A percentile compares a stretch with the other conserved stretches of the same genome.
These are phyloP conservation scores for Leptonema lineaticorne DNA, from an alignment of 1,140 invertebrate species.

Conservation along the genomic window DNA sequence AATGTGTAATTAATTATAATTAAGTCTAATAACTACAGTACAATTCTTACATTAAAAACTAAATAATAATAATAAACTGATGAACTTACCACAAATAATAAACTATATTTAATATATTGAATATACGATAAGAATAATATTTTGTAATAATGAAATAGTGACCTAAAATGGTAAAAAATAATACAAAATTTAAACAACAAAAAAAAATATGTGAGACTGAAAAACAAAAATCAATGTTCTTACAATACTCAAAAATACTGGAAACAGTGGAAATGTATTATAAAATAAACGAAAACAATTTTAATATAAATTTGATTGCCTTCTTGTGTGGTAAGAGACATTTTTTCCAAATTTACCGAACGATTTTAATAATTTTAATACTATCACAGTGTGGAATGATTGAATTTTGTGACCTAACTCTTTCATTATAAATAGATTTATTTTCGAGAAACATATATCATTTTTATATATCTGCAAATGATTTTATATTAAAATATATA, in stretches of 20 bases:
- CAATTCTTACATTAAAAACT: not conserved
- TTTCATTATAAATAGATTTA: not conserved
- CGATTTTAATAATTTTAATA: not conserved
- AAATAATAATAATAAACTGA: not conserved
- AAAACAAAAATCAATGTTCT: not conserved
- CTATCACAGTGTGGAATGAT: conserved; percentile 7
- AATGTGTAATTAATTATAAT: not conserved
- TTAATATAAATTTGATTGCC: not conserved
- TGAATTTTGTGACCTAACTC: conserved; percentile 5
- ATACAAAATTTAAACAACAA: not conserved
- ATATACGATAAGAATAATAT: not conserved
- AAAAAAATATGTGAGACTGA: too few relatives aligned
- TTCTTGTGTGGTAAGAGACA: not conserved
- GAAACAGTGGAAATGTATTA: conserved; percentile 10
- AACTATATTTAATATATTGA: not conserved
- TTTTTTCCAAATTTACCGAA: too few relatives aligned
- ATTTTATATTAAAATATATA: conserved; percentile 4
- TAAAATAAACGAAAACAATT: not conserved
- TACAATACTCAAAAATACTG: not conserved
- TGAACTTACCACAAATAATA: not conserved
- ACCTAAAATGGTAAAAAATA: not conserved
- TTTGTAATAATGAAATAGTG: not conserved
- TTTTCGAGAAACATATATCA: too few relatives aligned
- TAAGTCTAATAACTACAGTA: not conserved
- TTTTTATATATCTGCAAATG: too few relatives aligned